Base-by-base conservation (phyloP, 2,888 invertebrate genomes). In the Drosophila picticornis region DNA sequence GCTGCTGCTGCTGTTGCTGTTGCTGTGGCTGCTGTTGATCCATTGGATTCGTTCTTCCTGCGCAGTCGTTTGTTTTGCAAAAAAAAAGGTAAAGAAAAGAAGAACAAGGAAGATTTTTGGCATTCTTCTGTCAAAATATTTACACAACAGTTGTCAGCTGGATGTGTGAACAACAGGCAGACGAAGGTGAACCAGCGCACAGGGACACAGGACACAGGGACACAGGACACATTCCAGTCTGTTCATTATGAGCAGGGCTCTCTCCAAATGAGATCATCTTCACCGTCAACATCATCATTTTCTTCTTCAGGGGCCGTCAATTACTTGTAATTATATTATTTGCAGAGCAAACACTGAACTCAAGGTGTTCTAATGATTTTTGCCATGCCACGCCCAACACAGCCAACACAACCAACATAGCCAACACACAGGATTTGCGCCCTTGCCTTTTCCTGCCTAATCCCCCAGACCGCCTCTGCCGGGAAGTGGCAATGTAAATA, bases 41-140 rank as follows among this genome's bases (percentile, higher is more conserved):
- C 59, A 52, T 55, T 64, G 46, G 50, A 38, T 38, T 51, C 40
- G 57, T 19, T 62, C 77, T 71, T 75, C 77, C 75, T 75, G 75
- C 56, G 50, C 58, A 50, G 38, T 75, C 69, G 61, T 69, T 59
- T 75, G 75, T 58, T 55, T 58, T 55, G 64, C 61, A 51, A 64
- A 46, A 72, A 64, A 53, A 25, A 31, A 40, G 40, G 40, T 40
- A 60, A 34, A 27, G 10, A 46, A 43, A 29, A 34, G n/a, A 51
- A 43, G 57, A 43, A 57, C 31, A 43, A 31, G 40, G 61, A 67
- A 71, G 75, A 78, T 80, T 83, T 80, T 83, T 91, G 91, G 90
- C 88, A 88, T 91, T 88, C 91, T 88, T 90, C 87, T 88, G 91
- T 88, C 88, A 88, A 88, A 88, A 88, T 88, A 88, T 88, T 88